Evolutionary conservation across 2,888 invertebrate genomes (phyloP), one percentile per base, ranked within the genome.

Genomic region (Eudemis profundana): DNA sequence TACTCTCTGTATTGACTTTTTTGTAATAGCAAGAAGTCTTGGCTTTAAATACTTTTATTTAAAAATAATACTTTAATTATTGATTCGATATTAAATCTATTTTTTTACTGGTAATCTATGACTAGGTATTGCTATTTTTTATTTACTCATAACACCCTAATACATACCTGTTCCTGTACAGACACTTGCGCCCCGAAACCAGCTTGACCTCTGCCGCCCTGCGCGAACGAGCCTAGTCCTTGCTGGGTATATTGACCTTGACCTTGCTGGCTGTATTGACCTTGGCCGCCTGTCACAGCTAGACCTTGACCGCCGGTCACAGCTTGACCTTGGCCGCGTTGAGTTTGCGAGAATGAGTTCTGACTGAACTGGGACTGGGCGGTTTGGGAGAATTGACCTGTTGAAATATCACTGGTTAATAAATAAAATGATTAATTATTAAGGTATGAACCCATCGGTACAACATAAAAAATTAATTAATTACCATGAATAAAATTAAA

Each of bases 161-260:
- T 12, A 23, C 12, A 23, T 49, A 56, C 63, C 56, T 63, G 63
- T 56, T 63, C 63, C 29, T 49, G 49, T 29, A 56, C 56, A 33
- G 63, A 78, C 46, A 85, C 86, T 67, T 76, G 76, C 66, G 82
- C 82, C 21, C 75, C 73, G 5, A 69, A 38, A 0, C 70, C 75
- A 19, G 69, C 69, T 42, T 83, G 79, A 53, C 84, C 83, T 23
- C 71, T 60, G 0, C 79, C 81, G 1, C 74, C 77, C 27, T 78
- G 76, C 0, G 66, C 27, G 66, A 21, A 64, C 46, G 71, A 71
- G 0, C 75, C 74, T 40, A 66, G 68, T 15, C 77, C 76, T 17
- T 74, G 77, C 21, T 71, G 54, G 2, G 14, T 1, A 29, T 12
- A 49, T 19, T 53, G 42, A 3, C 61, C 66, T 54, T 66, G 66